Percentiles rank a stretch among this genome's conserved stretches.
phyloP scores from a whole-genome alignment of 2,113 vertebrate species.

The Apeltes quadracus region DNA sequence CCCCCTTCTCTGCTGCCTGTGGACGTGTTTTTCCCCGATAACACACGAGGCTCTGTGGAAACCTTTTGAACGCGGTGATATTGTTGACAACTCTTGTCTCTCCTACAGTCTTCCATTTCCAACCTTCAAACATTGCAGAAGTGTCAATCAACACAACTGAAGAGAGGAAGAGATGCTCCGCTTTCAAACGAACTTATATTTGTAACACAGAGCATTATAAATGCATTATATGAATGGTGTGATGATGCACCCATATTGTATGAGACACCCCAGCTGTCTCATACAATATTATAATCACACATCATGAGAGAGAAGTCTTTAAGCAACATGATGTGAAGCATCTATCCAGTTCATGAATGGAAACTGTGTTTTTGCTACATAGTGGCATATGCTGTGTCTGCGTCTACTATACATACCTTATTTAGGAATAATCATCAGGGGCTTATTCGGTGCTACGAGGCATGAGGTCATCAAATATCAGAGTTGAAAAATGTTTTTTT shows the following conservation, averaged over 20 bases:
- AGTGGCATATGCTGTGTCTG: not conserved
- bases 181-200: not conserved
- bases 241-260: slow-evolving; percentile 4
- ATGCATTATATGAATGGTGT: slow-evolving; percentile 1
- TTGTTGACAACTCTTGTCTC: slow-evolving; percentile 31
- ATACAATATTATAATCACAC: not conserved
- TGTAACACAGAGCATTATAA: slow-evolving; percentile 1
- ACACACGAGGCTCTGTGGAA: slow-evolving; percentile 21
- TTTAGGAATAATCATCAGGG: slow-evolving; percentile 7
- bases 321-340: not conserved
- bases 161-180: not conserved
- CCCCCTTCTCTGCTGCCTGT: not conserved
- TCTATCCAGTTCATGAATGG: not conserved
- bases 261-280: too few species aligned
- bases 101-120: slow-evolving; percentile 34
- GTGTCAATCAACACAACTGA: slow-evolving; percentile 35
- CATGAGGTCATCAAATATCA: not conserved
- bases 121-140: slow-evolving; percentile 13
- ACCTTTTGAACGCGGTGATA: slow-evolving; percentile 51
- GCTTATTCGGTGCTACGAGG: not conserved
- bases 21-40: slow-evolving; percentile 33
- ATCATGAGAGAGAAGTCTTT: not conserved
- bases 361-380: not conserved
- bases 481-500: too few species aligned
- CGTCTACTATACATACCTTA: not conserved